These are phyloP conservation scores for Chromoteleia sp. DNA, from an alignment of 2,888 invertebrate species.

Conservation along the genomic window DNA sequence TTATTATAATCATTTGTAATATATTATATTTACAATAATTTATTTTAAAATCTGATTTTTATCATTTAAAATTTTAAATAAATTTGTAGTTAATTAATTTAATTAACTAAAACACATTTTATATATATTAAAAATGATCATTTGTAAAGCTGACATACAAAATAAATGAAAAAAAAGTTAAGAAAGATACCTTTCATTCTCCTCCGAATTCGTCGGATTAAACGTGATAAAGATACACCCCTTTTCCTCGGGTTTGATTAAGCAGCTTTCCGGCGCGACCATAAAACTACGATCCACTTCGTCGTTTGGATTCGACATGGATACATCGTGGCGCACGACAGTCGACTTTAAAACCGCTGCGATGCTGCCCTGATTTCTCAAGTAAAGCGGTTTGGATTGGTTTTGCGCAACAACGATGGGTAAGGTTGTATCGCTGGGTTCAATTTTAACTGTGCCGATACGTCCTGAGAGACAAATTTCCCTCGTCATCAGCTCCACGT, in stretches of 20 bases:
- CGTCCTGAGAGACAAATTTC: slow-evolving; percentile 76
- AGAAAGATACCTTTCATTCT: slow-evolving; percentile 67
- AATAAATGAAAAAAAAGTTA: background rate
- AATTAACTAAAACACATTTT: no score
- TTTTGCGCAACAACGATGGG: slow-evolving; percentile 75
- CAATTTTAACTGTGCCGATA: slow-evolving; percentile 75
- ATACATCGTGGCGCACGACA: slow-evolving; percentile 7
- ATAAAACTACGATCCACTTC: slow-evolving; percentile 72
- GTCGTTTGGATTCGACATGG: slow-evolving; percentile 18
- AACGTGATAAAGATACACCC: slow-evolving; percentile 74
- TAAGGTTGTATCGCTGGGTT: slow-evolving; percentile 74
- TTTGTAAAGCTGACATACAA: background rate
- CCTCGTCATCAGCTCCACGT: slow-evolving; percentile 73
- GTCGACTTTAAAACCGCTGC: slow-evolving; percentile 72
- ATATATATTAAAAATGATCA: background rate
- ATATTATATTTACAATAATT: no score
- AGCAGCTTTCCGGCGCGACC: slow-evolving; percentile 74
- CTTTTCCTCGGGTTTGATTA: slow-evolving; percentile 74
- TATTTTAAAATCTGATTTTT: no score
- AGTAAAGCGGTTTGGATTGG: slow-evolving; percentile 74
- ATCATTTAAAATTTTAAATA: no score
- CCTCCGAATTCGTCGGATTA: slow-evolving; percentile 72
- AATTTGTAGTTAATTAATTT: no score
- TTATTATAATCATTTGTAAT: no score
- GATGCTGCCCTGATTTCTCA: slow-evolving; percentile 77